These are phyloP conservation scores for Chelidonichthys spinosus DNA, from an alignment of 2,797 vertebrate genomes.

Conservation along the genomic window DNA sequence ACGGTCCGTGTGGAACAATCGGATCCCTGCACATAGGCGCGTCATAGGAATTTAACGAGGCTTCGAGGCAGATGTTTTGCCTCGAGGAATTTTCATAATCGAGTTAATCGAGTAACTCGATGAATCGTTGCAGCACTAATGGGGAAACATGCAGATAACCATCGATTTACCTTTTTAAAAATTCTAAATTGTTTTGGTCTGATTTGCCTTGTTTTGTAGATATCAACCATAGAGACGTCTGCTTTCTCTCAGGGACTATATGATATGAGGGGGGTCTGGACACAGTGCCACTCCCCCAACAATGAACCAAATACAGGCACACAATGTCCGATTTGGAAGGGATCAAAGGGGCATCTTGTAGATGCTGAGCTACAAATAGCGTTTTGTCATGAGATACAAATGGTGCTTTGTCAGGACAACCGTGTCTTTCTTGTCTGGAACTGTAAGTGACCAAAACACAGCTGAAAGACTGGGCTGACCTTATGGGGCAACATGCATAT, in stretches of 20 bases:
- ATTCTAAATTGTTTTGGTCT: too few species aligned
- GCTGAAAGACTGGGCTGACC: conserved; percentile 6
- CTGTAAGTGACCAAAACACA: conserved; percentile 46
- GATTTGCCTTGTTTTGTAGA: too few species aligned
- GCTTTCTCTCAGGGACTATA: too few species aligned
- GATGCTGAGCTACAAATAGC: conserved; percentile 73
- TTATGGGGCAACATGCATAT: not conserved
- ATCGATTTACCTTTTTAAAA: not conserved
- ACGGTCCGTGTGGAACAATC: too few species aligned
- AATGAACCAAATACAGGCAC: conserved; percentile 36
- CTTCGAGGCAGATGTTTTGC: too few species aligned
- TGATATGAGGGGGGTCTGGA: too few species aligned
- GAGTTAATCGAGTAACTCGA: too few species aligned
- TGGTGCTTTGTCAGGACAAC: conserved; percentile 58
- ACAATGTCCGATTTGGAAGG: conserved; percentile 43
- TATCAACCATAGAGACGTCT: too few species aligned
- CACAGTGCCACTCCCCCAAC: not conserved
- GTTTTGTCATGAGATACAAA: conserved; percentile 53
- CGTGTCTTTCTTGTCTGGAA: conserved; percentile 56
- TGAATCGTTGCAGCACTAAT: too few species aligned
- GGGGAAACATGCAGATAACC: not conserved
- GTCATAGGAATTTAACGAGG: too few species aligned
- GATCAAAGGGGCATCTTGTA: conserved; percentile 55
- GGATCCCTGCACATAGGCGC: too few species aligned
- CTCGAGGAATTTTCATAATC: too few species aligned